Evolutionary conservation across 1,140 invertebrate genomes (phyloP), one percentile per base, ranked within the genome.

Genomic region (Drosophila varians): DNA sequence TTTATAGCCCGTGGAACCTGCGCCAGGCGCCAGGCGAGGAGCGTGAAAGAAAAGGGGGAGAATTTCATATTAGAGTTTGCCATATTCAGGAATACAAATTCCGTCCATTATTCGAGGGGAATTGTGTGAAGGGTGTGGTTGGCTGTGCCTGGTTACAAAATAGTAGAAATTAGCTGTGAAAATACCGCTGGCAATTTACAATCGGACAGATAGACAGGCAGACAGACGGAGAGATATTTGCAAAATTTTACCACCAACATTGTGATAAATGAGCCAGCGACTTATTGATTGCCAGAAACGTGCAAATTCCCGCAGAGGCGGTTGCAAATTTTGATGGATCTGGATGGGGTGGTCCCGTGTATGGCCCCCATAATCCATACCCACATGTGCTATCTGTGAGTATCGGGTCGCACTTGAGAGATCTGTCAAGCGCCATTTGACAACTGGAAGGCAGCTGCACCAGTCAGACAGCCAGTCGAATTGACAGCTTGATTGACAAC

Each of bases 1-100:
- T 91, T 91, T 91, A 90, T 91, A 91, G 64, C 90, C 90, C 47
- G 87, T 83, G 83, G 83, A 86, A 87, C 90, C 90, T 91, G 84
- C 52, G 21, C 38, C 62, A 52, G 31, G 84, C 52, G 21, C 38
- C 62, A 52, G 34, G 36, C n/a, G 38, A 34, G 62, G 19, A 11
- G 25, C 19, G 53, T 26, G 18, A 70, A 14, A 40, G 48, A 72
- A 69, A 72, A 25, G 38, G 45, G 42, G 34, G 25, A 45, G 40
- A 40, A 58, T 28, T 31, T 66, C 48, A 61, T 72, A 72, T 72
- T 71, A 71, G 66, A 71, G 54, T 51, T 46, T 19, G 68, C 62
- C 4, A 58, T 43, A 70, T 65, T 43, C 64, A 53, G 16, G 47
- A 66, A 52, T 53, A 53, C 66, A 62, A 64, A 66, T 66, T 52